Base-by-base conservation (phyloP, 1,140 invertebrate genomes). In the Macrobrachium rosenbergii region DNA sequence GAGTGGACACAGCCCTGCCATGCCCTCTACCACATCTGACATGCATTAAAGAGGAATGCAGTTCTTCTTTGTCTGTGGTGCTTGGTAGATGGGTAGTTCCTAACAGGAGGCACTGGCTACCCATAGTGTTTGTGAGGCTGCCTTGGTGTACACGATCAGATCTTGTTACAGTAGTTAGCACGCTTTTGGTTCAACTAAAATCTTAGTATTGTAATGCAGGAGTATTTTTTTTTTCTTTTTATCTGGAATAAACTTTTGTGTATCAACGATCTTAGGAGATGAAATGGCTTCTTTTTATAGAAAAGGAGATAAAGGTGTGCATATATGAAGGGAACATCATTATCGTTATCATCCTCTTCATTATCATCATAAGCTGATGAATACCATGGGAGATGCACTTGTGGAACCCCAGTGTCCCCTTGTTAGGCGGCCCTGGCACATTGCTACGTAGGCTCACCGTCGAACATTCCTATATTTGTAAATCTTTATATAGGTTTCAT, bases 391-490 rank as follows among this genome's bases (percentile, higher is more conserved):
- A 80, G 78, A 58, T 63, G 62, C 78, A 63, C 78, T 64, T 80
- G 78, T 80, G 78, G 78, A 62, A 63, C 17, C 23, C 78, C 78
- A 80, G 78, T 80, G 78, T 63, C 78, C 59, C 43, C 78, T 62
- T 80, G 59, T 80, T 80, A 80, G 78, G 78, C 62, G 62, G 77
- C 58, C 78, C 62, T 80, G 78, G 78, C 62, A 80, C 78, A 80
- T 52, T 80, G 59, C 78, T 80, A 80, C 62, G 82, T 83, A 60
- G 73, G 58, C 82, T 76, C 82, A 83, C 72, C 73, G 73, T 76
- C 73, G 77, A 75, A 60, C 82, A 83, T 73, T 83, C 82, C 82
- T 83, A 83, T 73, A 83, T 83, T 76, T 83, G 82, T 83, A 83
- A 83, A 75, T 83, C 73, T 77, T 76, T 45, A 82, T 43, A 83